Evolutionary conservation across 2,797 vertebrate species (phyloP).

Genomic region (Ceryle rudis): DNA sequence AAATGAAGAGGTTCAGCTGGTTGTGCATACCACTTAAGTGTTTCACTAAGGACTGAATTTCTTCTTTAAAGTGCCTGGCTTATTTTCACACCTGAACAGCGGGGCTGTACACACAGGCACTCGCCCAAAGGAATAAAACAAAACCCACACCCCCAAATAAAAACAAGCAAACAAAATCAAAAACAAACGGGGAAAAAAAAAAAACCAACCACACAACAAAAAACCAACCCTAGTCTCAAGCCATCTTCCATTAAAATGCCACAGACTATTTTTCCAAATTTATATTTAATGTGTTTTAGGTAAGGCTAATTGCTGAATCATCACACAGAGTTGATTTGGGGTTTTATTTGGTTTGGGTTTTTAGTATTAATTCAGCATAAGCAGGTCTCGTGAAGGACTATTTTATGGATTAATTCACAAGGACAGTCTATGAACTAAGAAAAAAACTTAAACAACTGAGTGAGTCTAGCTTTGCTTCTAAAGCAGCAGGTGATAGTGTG

Average conservation of each 20-base stretch:
- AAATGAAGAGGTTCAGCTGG: conserved; percentile 37
- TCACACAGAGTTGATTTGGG: neutral
- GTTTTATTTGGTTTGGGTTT: neutral
- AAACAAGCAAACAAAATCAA: too few relatives aligned
- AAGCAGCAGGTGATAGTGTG: neutral
- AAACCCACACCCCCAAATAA: too few relatives aligned
- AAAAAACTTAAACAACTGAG: neutral
- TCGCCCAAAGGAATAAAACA: neutral
- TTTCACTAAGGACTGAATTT: neutral
- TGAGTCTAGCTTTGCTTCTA: neutral
- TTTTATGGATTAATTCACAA: neutral
- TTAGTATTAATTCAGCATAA: neutral
- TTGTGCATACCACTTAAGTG: neutral
- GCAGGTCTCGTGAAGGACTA: neutral
- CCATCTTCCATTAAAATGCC: neutral
- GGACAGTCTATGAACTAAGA: neutral
- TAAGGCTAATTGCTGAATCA: neutral
- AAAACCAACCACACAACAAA: too few relatives aligned
- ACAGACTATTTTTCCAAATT: neutral
- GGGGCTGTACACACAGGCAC: neutral
- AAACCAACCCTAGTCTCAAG: neutral
- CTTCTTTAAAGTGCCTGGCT: neutral
- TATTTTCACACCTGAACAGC: neutral
- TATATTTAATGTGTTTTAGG: neutral
- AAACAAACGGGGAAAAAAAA: too few relatives aligned